Evolutionary conservation across 2,113 vertebrate genomes (phyloP).

Genomic region (Ranitomeya variabilis): DNA sequence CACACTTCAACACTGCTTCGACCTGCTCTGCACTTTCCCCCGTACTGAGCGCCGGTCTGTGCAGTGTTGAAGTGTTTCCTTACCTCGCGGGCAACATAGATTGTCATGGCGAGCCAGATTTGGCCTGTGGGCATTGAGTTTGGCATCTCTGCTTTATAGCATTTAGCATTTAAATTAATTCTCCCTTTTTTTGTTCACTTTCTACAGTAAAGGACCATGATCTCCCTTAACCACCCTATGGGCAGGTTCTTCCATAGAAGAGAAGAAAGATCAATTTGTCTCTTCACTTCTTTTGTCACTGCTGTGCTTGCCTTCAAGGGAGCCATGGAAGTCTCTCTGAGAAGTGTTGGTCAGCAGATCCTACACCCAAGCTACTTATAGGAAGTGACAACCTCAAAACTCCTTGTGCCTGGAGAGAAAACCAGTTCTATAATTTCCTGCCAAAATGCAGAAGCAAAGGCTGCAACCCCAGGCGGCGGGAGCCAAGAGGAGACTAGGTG

Average conservation of each 20-base stretch:
- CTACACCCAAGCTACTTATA: background rate
- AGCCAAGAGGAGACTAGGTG: background rate
- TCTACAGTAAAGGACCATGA: background rate
- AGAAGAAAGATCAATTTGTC: background rate
- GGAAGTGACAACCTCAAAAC: background rate
- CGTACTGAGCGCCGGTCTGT: no score
- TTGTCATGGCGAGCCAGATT: no score
- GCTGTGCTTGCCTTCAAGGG: background rate
- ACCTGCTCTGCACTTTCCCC: no score
- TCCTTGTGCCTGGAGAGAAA: slow-evolving; percentile 5
- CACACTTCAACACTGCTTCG: no score
- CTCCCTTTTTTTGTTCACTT: background rate
- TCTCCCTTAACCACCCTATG: background rate
- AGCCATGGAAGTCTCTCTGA: background rate
- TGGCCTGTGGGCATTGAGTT: background rate
- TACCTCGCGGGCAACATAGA: no score
- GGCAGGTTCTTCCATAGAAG: background rate
- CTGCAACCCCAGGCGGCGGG: background rate
- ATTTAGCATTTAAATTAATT: slow-evolving; percentile 4
- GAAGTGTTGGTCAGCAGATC: slow-evolving; percentile 22
- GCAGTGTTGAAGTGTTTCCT: no score
- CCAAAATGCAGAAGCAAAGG: background rate
- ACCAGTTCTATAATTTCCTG: background rate
- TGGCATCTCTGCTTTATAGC: background rate
- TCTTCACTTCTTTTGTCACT: background rate